A percentile compares a stretch with the other conserved stretches of the same genome.
Conservation (phyloP, 2,797 vertebrate species). For the Leptatherina wallacei region DNA sequence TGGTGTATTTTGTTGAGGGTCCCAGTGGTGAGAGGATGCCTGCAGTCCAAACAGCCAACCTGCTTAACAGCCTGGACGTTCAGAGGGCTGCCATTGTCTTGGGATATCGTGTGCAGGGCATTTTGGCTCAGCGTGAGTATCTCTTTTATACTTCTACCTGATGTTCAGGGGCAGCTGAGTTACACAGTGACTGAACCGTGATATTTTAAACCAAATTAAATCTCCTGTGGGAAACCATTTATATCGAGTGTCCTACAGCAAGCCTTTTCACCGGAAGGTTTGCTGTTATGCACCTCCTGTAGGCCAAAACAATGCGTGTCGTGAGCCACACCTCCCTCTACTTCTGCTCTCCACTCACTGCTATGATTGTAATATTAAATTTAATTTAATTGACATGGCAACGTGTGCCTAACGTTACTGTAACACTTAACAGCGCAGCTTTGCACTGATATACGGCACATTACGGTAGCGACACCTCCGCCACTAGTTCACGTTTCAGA, state of each 20-base stretch:
- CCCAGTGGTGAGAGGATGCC: conserved; percentile 89
- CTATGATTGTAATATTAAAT: too few relatives aligned
- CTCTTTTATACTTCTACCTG: not conserved
- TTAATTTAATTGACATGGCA: too few relatives aligned
- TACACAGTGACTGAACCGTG: not conserved
- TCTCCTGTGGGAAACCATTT: not conserved
- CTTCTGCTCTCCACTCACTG: too few relatives aligned
- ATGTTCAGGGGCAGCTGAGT: not conserved
- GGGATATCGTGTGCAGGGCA: conserved; percentile 94
- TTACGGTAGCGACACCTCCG: too few relatives aligned
- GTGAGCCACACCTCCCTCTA: too few relatives aligned
- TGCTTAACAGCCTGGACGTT: conserved; percentile 93
- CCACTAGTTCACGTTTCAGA: too few relatives aligned
- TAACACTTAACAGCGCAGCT: too few relatives aligned
- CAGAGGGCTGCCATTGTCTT: conserved; percentile 95
- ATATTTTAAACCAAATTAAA: not conserved
- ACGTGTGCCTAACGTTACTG: too few relatives aligned
- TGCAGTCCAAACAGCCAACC: conserved; percentile 85
- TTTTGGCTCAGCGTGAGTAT: conserved; percentile 93
- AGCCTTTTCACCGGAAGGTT: not conserved
- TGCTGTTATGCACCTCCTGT: too few relatives aligned
- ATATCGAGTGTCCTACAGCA: not conserved
- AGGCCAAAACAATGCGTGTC: too few relatives aligned
- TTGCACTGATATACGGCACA: too few relatives aligned
- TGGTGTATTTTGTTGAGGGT: conserved; percentile 96